phyloP scores from a whole-genome alignment of 2,797 vertebrate species.

The Sylvia borin region DNA sequence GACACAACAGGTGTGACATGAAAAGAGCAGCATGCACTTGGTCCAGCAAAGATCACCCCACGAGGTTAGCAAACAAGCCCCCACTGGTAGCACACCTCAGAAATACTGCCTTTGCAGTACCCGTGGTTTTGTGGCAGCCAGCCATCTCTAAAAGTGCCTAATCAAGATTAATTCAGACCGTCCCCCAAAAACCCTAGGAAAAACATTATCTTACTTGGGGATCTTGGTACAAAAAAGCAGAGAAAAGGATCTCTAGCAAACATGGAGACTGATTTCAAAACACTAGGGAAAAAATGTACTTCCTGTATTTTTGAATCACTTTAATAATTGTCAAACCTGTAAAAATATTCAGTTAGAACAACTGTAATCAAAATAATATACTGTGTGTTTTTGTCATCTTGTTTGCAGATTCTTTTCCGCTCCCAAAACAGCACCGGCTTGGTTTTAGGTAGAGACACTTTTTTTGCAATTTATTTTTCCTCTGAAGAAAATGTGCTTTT shows the following conservation, averaged over 20 bases:
- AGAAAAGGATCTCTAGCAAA: neutral
- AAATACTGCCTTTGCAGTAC: neutral
- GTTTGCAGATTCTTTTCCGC: neutral
- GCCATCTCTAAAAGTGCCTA: neutral
- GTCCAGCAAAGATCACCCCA: neutral
- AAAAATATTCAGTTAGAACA: constrained; percentile 5
- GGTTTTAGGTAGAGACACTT: neutral
- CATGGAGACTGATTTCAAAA: neutral
- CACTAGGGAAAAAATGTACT: neutral
- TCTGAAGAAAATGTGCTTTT: neutral
- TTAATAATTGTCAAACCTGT: neutral
- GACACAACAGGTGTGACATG: neutral
- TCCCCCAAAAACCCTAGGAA: neutral
- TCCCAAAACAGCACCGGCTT: neutral
- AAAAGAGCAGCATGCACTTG: neutral
- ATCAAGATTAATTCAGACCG: neutral
- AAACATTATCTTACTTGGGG: neutral
- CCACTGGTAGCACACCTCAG: neutral
- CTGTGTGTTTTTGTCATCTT: neutral
- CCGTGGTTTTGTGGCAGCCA: neutral
- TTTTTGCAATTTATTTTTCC: neutral
- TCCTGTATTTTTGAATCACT: neutral
- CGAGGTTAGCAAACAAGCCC: neutral
- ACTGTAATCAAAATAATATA: neutral
- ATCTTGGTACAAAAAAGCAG: neutral